A percentile compares a stretch with the other conserved stretches of the same genome.
Conservation (phyloP, 2,888 invertebrate species). For the Lypha dubia region DNA sequence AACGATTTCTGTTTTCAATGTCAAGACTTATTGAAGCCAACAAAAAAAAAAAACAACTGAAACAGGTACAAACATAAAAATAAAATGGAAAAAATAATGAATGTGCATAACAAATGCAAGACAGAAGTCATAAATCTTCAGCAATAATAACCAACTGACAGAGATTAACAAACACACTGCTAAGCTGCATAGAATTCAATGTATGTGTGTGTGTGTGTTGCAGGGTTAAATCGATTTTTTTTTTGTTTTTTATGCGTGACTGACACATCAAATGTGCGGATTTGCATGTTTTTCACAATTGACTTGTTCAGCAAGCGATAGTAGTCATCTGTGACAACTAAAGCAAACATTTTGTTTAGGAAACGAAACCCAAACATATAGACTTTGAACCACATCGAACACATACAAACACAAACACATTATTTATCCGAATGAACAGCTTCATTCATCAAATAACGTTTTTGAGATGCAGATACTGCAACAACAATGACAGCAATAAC, state of each 20-base stretch:
- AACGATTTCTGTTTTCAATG: constrained; percentile 51
- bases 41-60: constrained; percentile 25
- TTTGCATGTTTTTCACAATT: constrained; percentile 47
- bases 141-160: constrained; percentile 55
- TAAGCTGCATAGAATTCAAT: neutral
- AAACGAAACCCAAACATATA: constrained; percentile 23
- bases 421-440: neutral
- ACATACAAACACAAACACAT: neutral
- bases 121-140: constrained; percentile 64
- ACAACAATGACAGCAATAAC: constrained; percentile 22
- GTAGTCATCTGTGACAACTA: constrained; percentile 39
- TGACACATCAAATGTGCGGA: constrained; percentile 20
- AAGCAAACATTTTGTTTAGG: constrained; percentile 55
- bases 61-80: neutral
- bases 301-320: constrained; percentile 12
- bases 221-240: constrained; percentile 7
- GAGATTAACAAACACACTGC: constrained; percentile 26
- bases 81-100: neutral
- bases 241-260: constrained; percentile 23
- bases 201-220: constrained; percentile 22
- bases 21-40: constrained; percentile 10
- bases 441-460: constrained; percentile 52
- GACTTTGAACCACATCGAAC: constrained; percentile 33
- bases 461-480: neutral
- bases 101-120: constrained; percentile 18